Evolutionary conservation across 2,113 vertebrate genomes (phyloP).

Genomic region (Girardinichthys multiradiatus): DNA sequence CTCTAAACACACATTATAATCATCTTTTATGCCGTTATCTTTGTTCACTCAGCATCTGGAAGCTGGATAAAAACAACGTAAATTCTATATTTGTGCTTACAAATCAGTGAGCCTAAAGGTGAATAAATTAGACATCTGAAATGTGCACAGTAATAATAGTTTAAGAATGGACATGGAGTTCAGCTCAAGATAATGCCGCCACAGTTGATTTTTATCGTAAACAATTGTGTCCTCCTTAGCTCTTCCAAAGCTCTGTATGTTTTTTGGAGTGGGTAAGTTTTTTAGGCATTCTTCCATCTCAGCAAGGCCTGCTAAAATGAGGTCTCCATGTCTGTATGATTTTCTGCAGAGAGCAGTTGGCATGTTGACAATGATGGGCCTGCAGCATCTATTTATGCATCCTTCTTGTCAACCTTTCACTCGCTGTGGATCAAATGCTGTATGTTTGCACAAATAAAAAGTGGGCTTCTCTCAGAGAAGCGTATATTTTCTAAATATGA

Average conservation of each 20-base stretch:
- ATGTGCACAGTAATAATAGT: slow-evolving; percentile 7
- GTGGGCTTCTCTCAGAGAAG: slow-evolving; percentile 14
- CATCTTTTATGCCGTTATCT: slow-evolving; percentile 2
- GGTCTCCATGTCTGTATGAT: slow-evolving; percentile 54
- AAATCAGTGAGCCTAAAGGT: slow-evolving; percentile 1
- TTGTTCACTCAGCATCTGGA: slow-evolving; percentile 31
- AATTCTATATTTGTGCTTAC: background rate
- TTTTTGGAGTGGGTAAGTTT: slow-evolving; percentile 21
- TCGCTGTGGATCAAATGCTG: slow-evolving; percentile 43
- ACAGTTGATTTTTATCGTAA: slow-evolving; percentile 7
- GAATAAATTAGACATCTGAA: slow-evolving; percentile 6
- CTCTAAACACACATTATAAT: slow-evolving; percentile 17
- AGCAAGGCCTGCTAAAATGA: slow-evolving; percentile 41
- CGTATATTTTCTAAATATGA: slow-evolving; percentile 9
- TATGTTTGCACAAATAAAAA: slow-evolving; percentile 49
- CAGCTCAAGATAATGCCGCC: background rate
- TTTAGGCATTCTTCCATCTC: slow-evolving; percentile 30
- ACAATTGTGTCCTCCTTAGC: slow-evolving; percentile 5
- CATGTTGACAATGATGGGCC: slow-evolving; percentile 70
- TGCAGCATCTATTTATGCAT: slow-evolving; percentile 65
- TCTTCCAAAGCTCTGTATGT: slow-evolving; percentile 5
- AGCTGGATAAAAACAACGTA: background rate
- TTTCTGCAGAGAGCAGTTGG: slow-evolving; percentile 58
- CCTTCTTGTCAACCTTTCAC: slow-evolving; percentile 60
- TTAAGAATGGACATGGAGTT: background rate